These are phyloP conservation scores for Ips typographus DNA, from an alignment of 1,140 invertebrate genomes.

Conservation along the genomic window DNA sequence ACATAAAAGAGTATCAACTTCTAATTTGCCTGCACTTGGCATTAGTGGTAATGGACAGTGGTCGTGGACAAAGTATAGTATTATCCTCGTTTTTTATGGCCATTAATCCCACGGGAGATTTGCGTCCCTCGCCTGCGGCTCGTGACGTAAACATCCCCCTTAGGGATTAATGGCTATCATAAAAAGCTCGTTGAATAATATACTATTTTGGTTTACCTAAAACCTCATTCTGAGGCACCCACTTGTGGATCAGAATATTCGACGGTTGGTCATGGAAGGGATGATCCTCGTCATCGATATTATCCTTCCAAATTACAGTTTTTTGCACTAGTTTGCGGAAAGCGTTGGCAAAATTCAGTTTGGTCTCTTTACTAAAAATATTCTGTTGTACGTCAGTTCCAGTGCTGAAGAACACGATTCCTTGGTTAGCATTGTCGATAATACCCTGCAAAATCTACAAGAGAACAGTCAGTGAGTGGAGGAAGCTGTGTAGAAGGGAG, in stretches of 20 bases:
- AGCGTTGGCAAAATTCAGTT: conserved; percentile 29
- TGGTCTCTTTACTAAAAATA: conserved; percentile 26
- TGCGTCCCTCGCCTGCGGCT: too few relatives aligned
- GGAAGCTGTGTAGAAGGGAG: background rate
- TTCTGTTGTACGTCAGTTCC: conserved; percentile 41
- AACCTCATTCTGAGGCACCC: conserved; percentile 28
- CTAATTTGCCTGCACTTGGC: too few relatives aligned
- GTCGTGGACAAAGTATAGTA: too few relatives aligned
- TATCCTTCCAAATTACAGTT: conserved; percentile 29
- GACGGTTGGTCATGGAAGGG: conserved; percentile 14
- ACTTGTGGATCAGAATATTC: conserved; percentile 28
- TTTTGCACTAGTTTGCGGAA: conserved; percentile 22
- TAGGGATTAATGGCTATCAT: too few relatives aligned
- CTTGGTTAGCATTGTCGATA: conserved; percentile 40
- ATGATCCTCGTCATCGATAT: conserved; percentile 13
- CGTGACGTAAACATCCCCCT: too few relatives aligned
- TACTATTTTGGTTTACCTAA: conserved; percentile 17
- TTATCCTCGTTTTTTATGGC: too few relatives aligned
- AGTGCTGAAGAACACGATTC: conserved; percentile 40
- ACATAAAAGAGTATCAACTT: too few relatives aligned
- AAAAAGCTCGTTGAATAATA: too few relatives aligned
- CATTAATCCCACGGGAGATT: too few relatives aligned
- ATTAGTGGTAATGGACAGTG: too few relatives aligned
- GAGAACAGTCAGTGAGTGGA: background rate
- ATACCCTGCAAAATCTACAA: conserved; percentile 41